Evolutionary conservation across 2,113 vertebrate genomes (phyloP), one percentile per base, ranked within the genome.

Genomic region (Psilopsiagon aymara): DNA sequence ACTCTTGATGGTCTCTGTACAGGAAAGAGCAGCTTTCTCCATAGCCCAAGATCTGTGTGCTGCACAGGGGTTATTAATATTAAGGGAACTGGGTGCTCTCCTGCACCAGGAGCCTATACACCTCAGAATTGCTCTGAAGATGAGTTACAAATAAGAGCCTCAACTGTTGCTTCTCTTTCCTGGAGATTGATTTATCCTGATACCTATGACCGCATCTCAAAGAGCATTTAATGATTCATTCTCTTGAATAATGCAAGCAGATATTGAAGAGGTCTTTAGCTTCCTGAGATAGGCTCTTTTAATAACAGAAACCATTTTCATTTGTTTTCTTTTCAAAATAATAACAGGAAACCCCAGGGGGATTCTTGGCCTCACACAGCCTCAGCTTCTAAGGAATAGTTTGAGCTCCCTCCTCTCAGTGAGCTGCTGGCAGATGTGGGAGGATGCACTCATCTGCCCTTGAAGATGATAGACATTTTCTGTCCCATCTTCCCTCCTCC

Each of bases 211-310:
- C 82, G 67, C 81, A 43, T 84, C 86, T 95, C 81, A 63, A 92
- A 59, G 57, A 75, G 53, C 64, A 39, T 86, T 96, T 80, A 92
- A 82, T 94, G 80, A 92, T 94, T 92, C 69, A 78, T 94, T 35
- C 77, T 52, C 69, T 95, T 96, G 86, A 94, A 94, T 94, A 92
- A 92, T 92, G 75, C 80, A 89, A 75, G 35, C 64, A 92, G 95
- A 64, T 91, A 95, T 64, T 78, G 91, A 94, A 52, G 63, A 94
- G 86, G 44, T 37, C 68, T 75, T 88, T 55, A 67, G 69, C 66
- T 96, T 78, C 69, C 69, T 49, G 51, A 71, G 66, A 84, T 7
- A n/a, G 27, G 73, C 29, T 79, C 43, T 84, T 92, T 84, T 71
- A 94, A 86, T 84, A 92, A 96, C 39, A 82, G 82, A 73, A 74